Conservation (phyloP, 2,888 invertebrate species). For the Priocnemis perturbator region DNA sequence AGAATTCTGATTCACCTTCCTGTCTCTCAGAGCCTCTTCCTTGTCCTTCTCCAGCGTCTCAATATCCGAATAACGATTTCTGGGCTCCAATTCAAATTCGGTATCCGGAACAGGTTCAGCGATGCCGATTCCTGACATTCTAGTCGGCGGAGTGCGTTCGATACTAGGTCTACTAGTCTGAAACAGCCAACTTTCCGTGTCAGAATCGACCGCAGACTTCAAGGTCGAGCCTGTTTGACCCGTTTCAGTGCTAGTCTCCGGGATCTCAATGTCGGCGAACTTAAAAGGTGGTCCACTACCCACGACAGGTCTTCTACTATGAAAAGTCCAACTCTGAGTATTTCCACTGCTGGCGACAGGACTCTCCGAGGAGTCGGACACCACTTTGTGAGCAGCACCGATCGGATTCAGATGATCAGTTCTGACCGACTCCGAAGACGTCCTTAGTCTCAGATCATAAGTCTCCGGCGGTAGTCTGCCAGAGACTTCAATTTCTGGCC, state of each 20-base stretch:
- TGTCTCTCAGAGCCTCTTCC: slow-evolving; percentile 48
- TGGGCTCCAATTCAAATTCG: slow-evolving; percentile 64
- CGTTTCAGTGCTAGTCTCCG: not conserved
- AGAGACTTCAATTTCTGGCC: slow-evolving; percentile 65
- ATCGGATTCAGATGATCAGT: not conserved
- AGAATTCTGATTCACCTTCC: slow-evolving; percentile 43
- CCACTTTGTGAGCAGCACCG: too few species aligned
- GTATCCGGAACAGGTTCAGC: slow-evolving; percentile 72
- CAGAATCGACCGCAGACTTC: not conserved
- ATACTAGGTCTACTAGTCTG: not conserved
- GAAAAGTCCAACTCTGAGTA: not conserved
- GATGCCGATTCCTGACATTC: slow-evolving; percentile 67
- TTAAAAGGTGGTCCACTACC: too few species aligned
- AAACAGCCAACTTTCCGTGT: slow-evolving; percentile 1
- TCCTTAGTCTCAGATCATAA: slow-evolving; percentile 64
- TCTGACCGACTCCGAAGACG: slow-evolving; percentile 47
- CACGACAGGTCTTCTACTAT: not conserved
- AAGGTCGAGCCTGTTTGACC: not conserved
- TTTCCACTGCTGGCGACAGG: not conserved
- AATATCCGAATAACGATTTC: slow-evolving; percentile 63
- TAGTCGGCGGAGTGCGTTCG: slow-evolving; percentile 23
- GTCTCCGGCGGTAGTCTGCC: slow-evolving; percentile 67
- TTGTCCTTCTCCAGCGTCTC: slow-evolving; percentile 42
- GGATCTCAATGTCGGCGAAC: not conserved
- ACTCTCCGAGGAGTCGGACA: not conserved